Evolutionary conservation across 2,888 invertebrate species (phyloP).

Genomic region (Napeogenes inachia): DNA sequence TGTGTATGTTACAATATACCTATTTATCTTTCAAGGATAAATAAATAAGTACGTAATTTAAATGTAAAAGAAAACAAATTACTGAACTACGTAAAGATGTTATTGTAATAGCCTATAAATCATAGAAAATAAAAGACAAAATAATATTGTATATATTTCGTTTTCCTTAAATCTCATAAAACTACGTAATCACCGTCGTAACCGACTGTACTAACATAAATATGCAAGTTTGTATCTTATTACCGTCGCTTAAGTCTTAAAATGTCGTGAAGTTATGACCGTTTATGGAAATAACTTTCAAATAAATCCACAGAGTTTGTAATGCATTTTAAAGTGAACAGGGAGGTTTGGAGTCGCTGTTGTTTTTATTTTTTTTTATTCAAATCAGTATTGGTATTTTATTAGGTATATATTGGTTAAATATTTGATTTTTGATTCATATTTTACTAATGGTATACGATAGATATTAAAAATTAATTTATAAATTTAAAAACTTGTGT

Average conservation of each 20-base stretch:
- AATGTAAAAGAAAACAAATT: too few relatives aligned
- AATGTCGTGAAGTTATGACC: slow-evolving; percentile 35
- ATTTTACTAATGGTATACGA: too few relatives aligned
- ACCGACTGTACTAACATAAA: slow-evolving; percentile 15
- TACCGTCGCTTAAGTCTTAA: slow-evolving; percentile 36
- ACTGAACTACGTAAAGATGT: too few relatives aligned
- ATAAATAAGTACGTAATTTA: too few relatives aligned
- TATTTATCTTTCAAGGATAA: too few relatives aligned
- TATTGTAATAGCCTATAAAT: too few relatives aligned
- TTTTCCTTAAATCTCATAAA: slow-evolving; percentile 3
- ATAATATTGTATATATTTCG: neutral
- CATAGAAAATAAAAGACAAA: slow-evolving; percentile 2
- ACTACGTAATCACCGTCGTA: slow-evolving; percentile 16
- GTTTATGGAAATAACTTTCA: slow-evolving; percentile 66
- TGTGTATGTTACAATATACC: too few relatives aligned
- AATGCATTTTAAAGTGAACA: slow-evolving; percentile 53
- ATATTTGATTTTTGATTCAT: too few relatives aligned
- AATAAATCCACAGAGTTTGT: slow-evolving; percentile 63
- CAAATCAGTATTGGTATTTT: too few relatives aligned
- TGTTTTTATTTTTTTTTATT: neutral
- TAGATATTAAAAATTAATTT: too few relatives aligned
- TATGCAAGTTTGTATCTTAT: slow-evolving; percentile 20
- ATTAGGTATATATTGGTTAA: too few relatives aligned
- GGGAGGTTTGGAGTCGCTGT: slow-evolving; percentile 35
- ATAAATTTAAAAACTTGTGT: too few relatives aligned